Evolutionary conservation across 2,113 vertebrate genomes (phyloP), one percentile per base, ranked within the genome.

Genomic region (Hippocampus comes): DNA sequence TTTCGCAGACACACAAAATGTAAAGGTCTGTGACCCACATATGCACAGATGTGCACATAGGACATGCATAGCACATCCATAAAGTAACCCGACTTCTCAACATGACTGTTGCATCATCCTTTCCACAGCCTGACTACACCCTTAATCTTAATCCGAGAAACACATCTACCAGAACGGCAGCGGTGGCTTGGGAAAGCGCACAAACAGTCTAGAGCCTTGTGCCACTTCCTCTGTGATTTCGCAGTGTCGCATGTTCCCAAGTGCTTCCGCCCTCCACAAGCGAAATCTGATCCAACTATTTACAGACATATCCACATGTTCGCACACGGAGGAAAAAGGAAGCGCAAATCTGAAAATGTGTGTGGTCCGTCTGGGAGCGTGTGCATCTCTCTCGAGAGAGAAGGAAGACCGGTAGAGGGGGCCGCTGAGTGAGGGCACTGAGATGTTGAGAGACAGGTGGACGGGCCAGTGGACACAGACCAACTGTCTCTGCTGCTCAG

Each of bases 361-460:
- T 91, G 90, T 90, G 91, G 91, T 91, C 89, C 51, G 76, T 82
- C 83, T 86, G 85, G 64, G 73, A 78, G 84, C 23, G 70, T 72
- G 80, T 60, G 49, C 18, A 75, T 67, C 80, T 78, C 88, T 85
- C 74, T 25, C 25, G 25, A 25, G 66, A 67, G 83, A 78, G 77
- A 51, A 66, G 72, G 27, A 71, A 69, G 70, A 73, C 9, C 41
- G 0, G 41, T 11, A 43, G 56, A 46, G 57, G 68, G 68, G 55
- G 64, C 56, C 66, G n/a, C 30, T 53, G 55, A 57, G 55, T 42
- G 17, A 20, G 38, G 67, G 76, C 34, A 72, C 77, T 61, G 78
- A 88, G 87, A 90, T 81, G 34, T 43, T 89, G 77, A 75, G 82
- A 79, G 88, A 91, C 91, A 92, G 91, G 89, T 92, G 91, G 87